phyloP scores from a whole-genome alignment of 2,797 vertebrate genomes.

The Triplophysa bombifrons region DNA sequence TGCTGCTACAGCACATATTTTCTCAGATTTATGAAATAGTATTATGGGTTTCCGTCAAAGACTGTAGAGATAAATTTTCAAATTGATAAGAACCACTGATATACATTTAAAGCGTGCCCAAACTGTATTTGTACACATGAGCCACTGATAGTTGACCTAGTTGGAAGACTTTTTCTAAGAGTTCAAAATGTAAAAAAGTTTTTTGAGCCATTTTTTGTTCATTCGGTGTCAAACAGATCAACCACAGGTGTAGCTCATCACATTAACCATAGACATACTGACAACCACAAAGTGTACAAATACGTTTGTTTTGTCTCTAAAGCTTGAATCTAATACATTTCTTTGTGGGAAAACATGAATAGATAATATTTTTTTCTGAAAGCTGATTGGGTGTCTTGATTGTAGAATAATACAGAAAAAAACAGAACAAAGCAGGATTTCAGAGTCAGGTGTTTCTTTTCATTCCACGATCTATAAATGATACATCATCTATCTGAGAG shows the following conservation, averaged over 20 bases:
- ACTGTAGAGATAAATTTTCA: background rate
- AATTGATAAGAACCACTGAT: background rate
- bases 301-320: background rate
- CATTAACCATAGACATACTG: background rate
- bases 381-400: background rate
- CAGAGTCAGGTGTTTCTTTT: constrained; percentile 16
- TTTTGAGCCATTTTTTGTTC: background rate
- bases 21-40: constrained; percentile 1
- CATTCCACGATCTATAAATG: background rate
- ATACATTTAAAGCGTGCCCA: background rate
- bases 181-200: background rate
- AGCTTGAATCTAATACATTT: background rate
- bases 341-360: background rate
- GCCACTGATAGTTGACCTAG: background rate
- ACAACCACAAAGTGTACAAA: background rate
- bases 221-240: background rate
- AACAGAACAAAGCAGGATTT: background rate
- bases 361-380: background rate
- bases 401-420: background rate
- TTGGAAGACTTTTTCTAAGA: background rate
- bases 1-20: constrained; percentile 7
- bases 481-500: constrained; percentile 32
- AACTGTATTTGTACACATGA: background rate
- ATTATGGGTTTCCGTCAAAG: background rate
- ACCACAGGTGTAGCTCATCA: background rate